Evolutionary conservation across 1,140 invertebrate genomes (phyloP).

Genomic region (Mesaphorura yosii): DNA sequence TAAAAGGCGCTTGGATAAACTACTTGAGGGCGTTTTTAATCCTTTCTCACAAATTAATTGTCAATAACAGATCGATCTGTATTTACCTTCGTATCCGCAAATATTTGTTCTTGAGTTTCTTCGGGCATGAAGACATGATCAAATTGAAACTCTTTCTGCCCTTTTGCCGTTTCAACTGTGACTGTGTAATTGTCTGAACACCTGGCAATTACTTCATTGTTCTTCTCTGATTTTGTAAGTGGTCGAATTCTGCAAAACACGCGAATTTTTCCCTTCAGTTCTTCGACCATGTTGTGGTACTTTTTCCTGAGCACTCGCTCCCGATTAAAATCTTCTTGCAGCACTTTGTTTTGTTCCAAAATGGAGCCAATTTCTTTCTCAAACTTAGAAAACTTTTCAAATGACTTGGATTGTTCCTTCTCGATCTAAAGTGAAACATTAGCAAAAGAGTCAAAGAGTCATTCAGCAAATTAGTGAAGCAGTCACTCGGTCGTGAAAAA

Average conservation of each 20-base stretch:
- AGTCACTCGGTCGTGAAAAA: no score
- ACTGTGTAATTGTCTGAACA: slow-evolving; percentile 32
- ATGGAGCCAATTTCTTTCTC: slow-evolving; percentile 30
- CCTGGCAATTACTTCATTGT: slow-evolving; percentile 24
- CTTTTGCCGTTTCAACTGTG: slow-evolving; percentile 28
- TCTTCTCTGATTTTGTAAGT: slow-evolving; percentile 22
- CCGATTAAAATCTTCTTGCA: slow-evolving; percentile 41
- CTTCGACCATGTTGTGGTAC: slow-evolving; percentile 44
- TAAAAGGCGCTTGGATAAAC: background rate
- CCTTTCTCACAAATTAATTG: no score
- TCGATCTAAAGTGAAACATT: slow-evolving; percentile 13
- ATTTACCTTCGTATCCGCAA: slow-evolving; percentile 34
- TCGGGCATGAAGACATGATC: slow-evolving; percentile 66
- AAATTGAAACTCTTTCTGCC: slow-evolving; percentile 54
- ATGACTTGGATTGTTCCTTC: slow-evolving; percentile 26
- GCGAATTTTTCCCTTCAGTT: slow-evolving; percentile 45
- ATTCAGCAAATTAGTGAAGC: background rate
- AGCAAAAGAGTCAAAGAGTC: background rate
- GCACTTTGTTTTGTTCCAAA: slow-evolving; percentile 35
- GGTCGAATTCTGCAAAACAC: slow-evolving; percentile 39
- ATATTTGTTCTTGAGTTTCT: slow-evolving; percentile 51
- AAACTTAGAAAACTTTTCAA: slow-evolving; percentile 28
- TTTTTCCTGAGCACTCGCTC: slow-evolving; percentile 41
- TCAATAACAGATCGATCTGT: background rate
- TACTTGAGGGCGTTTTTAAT: no score